Percentiles rank a stretch among this genome's conserved stretches.
These are phyloP conservation scores for Heterodera schachtii DNA, from an alignment of 1,140 invertebrate genomes.

Conservation along the genomic window DNA sequence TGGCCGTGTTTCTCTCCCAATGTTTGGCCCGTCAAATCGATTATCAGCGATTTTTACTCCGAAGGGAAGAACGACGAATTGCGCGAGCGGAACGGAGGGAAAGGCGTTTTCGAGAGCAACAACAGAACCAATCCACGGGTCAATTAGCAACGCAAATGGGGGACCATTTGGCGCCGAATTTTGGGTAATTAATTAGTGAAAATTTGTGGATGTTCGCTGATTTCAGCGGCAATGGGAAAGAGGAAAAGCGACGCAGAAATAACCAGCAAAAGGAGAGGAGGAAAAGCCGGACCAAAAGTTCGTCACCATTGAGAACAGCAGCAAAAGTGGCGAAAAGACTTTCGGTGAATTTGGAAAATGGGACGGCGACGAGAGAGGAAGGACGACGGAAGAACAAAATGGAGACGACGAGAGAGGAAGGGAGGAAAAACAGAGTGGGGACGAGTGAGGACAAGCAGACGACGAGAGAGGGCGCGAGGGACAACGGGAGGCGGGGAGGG, in stretches of 20 bases:
- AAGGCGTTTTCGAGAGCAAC: slow-evolving; percentile 18
- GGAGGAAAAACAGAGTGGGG: background rate
- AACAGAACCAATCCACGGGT: background rate
- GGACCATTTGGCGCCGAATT: too few relatives aligned
- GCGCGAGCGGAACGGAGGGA: slow-evolving; percentile 57
- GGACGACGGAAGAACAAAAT: background rate
- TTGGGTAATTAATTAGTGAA: too few relatives aligned
- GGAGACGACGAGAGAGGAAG: background rate
- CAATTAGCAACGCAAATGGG: background rate
- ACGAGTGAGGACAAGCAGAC: too few relatives aligned
- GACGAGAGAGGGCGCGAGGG: too few relatives aligned
- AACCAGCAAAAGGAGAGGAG: background rate
- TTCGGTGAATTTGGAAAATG: background rate
- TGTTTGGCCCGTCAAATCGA: slow-evolving; percentile 64
- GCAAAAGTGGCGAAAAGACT: background rate
- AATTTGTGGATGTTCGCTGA: background rate
- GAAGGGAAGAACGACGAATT: slow-evolving; percentile 57
- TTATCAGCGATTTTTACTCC: slow-evolving; percentile 60
- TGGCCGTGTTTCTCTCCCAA: slow-evolving; percentile 58
- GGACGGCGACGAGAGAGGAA: background rate
- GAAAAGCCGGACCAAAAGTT: background rate
- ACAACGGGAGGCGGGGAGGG: too few relatives aligned
- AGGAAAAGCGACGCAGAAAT: background rate
- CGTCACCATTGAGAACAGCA: background rate
- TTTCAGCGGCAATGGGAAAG: background rate